Percentiles rank a stretch among this genome's conserved stretches.
Evolutionary conservation across 2,888 invertebrate species (phyloP).

Genomic region (Callimorpha dominula): DNA sequence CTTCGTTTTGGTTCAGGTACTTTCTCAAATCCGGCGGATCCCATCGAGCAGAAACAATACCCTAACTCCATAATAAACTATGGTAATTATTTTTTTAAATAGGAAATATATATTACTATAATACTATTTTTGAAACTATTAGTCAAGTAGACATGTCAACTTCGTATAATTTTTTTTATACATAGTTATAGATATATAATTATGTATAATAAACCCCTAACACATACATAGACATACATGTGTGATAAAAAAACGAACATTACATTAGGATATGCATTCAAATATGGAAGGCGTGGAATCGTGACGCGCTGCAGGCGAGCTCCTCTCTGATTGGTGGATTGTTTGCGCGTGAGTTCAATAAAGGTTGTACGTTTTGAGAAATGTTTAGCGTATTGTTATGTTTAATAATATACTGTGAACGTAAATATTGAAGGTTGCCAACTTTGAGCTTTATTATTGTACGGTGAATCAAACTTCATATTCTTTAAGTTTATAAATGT

Average conservation of each 20-base stretch:
- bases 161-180: not conserved
- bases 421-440: not conserved
- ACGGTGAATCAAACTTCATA: too few species aligned
- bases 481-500: too few species aligned
- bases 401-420: conserved; percentile 4
- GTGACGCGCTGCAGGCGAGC: conserved; percentile 71
- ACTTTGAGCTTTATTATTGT: not conserved
- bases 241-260: conserved; percentile 51
- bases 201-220: not conserved
- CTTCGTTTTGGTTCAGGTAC: too few species aligned
- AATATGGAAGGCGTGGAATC: conserved; percentile 75
- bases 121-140: too few species aligned
- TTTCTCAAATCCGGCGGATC: too few species aligned
- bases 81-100: too few species aligned
- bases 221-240: not conserved
- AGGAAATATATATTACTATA: too few species aligned
- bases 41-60: too few species aligned
- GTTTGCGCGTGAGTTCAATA: conserved; percentile 52
- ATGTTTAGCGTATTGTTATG: conserved; percentile 8
- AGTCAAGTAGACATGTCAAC: not conserved
- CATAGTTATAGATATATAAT: not conserved
- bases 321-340: conserved; percentile 67
- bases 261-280: conserved; percentile 66
- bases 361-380: conserved; percentile 12
- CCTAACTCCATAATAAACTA: too few species aligned